Base-by-base conservation (phyloP, 2,113 vertebrate genomes). In the Meleagris gallopavo region DNA sequence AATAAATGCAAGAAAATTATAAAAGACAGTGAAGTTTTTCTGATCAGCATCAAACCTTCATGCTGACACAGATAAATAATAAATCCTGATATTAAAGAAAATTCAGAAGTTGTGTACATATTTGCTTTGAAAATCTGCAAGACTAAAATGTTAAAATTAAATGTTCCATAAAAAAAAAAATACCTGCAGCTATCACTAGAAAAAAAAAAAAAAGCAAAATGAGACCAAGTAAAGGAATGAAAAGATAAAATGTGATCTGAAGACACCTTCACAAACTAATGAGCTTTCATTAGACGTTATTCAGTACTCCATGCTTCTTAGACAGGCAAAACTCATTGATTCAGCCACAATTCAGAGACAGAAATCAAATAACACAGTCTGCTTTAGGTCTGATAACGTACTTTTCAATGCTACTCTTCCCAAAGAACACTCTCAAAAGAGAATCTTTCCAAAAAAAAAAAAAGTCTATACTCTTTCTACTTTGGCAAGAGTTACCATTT, bases 381-480 rank as follows among this genome's bases (percentile, higher is more conserved):
- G 67, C 45, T 24, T 50, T 70, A 70, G 22, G 32, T 22, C 14
- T 21, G 15, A 73, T 54, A 15, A n/a, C 70, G 9, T 3, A 57
- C 5, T 88, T 73, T 80, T 48, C 32, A 58, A 7, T 16, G 19
- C 14, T 62, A 32, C 9, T 14, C 57, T 32, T 93, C 14, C 8
- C 36, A 85, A 89, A 58, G 10, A 67, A 24, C 17, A 77, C 4
- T 20, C 14, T 41, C 71, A 41, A 66, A 29, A 6, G 41, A 55
- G 20, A 29, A 29, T 48, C 11, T 58, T 58, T 43, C 17, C 61
- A 14, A 83, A 65, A 41, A 14, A 83, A 65, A 43, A 43, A 45
- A 61, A 38, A 27, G 38, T 46, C 17, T 0, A 0, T 27, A 66
- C 22, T 11, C 6, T 66, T 70, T 61, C 64, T 32, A 6, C 41